These are phyloP conservation scores for Dallia pectoralis DNA, from an alignment of 2,797 vertebrate species.

Conservation along the genomic window DNA sequence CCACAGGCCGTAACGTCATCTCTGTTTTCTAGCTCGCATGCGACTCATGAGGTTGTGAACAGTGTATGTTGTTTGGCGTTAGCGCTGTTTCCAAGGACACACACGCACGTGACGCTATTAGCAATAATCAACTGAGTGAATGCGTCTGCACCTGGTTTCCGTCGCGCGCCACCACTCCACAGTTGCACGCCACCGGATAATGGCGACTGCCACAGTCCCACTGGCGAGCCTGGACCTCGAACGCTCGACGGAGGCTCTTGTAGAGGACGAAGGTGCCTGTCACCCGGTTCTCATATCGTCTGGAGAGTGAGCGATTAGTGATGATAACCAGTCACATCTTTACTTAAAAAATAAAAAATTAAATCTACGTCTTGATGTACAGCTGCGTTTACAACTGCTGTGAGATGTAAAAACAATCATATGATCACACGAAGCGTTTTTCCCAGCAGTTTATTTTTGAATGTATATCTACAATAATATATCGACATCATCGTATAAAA, in stretches of 20 bases:
- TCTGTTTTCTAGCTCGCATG: too few species aligned
- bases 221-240: slow-evolving; percentile 77
- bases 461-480: background rate
- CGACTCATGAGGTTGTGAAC: too few species aligned
- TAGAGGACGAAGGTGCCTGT: slow-evolving; percentile 77
- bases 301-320: slow-evolving; percentile 33
- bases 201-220: slow-evolving; percentile 74
- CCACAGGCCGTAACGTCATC: too few species aligned
- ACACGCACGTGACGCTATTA: background rate
- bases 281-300: slow-evolving; percentile 73
- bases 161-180: slow-evolving; percentile 65
- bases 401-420: background rate
- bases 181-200: slow-evolving; percentile 70
- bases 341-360: background rate
- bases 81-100: too few species aligned
- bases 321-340: background rate
- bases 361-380: background rate
- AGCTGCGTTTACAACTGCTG: background rate
- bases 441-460: background rate
- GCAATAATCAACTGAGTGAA: background rate
- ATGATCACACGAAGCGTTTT: background rate
- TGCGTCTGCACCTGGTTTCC: slow-evolving; percentile 34
- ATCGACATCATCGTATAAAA: background rate
- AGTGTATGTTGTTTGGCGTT: too few species aligned
- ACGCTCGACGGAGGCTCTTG: slow-evolving; percentile 53